phyloP scores from a whole-genome alignment of 2,797 vertebrate genomes.

The Labeo calbasu region DNA sequence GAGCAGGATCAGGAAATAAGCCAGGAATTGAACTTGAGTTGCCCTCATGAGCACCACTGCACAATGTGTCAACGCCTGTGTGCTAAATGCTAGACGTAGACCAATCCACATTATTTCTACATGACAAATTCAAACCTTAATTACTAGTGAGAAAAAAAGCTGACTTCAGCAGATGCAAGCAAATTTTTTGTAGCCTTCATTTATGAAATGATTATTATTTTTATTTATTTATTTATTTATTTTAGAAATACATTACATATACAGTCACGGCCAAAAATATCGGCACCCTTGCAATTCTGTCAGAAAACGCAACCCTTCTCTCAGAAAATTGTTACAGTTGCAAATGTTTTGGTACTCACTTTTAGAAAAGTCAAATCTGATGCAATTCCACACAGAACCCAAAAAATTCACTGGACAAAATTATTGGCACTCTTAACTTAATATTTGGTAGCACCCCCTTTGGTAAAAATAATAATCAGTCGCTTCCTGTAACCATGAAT shows the following conservation, averaged over 20 bases:
- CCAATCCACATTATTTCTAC: constrained; percentile 5
- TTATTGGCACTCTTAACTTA: no score
- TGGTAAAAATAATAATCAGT: no score
- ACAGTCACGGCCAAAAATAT: no score
- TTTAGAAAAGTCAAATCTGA: no score
- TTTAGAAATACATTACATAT: neutral
- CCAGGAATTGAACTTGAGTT: constrained; percentile 18
- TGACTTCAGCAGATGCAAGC: neutral
- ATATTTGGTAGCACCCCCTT: no score
- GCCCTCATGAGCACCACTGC: constrained; percentile 4
- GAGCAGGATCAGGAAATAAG: constrained; percentile 7
- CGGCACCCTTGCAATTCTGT: no score
- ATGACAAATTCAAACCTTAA: constrained; percentile 11
- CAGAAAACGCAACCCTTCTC: no score
- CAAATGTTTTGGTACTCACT: no score
- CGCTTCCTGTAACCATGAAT: no score
- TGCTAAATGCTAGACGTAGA: constrained; percentile 1
- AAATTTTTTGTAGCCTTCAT: neutral
- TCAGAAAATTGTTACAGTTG: no score
- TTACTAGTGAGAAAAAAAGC: neutral
- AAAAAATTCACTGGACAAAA: no score
- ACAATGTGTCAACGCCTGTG: constrained; percentile 7
- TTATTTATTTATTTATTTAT: neutral
- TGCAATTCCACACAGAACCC: no score
- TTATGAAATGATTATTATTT: neutral